These are phyloP conservation scores for Pentalonia nigronervosa DNA, from an alignment of 1,140 invertebrate species.

Conservation along the genomic window DNA sequence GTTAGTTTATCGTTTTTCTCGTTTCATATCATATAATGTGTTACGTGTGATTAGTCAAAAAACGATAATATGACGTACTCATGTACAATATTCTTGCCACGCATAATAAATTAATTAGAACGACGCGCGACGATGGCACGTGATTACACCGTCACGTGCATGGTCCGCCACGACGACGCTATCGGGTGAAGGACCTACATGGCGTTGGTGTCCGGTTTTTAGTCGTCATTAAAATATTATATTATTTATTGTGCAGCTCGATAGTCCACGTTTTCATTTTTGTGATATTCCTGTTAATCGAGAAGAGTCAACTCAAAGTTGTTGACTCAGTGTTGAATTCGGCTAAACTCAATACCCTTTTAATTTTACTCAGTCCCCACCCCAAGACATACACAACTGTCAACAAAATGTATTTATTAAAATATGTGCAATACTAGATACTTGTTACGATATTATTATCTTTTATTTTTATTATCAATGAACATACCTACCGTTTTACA, in stretches of 20 bases:
- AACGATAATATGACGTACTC: not conserved
- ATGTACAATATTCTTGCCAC: not conserved
- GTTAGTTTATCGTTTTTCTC: not conserved
- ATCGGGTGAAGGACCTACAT: not conserved
- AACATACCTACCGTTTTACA: no score
- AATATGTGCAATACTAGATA: no score
- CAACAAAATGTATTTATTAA: no score
- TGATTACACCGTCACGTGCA: not conserved
- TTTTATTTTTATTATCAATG: no score
- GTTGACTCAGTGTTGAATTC: no score
- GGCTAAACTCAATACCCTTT: no score
- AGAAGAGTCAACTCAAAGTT: no score
- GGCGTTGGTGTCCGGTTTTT: not conserved
- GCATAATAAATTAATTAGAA: conserved; percentile 18
- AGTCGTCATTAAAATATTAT: not conserved
- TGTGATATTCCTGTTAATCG: not conserved
- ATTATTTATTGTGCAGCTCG: not conserved
- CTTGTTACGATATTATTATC: no score
- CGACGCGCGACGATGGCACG: not conserved
- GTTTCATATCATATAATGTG: not conserved
- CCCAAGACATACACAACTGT: no score
- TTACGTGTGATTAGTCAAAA: not conserved
- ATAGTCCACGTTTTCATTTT: not conserved
- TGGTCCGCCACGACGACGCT: not conserved
- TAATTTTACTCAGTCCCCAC: no score